Evolutionary conservation across 2,797 vertebrate species (phyloP).

Genomic region (Mormyrus proboscirostris): DNA sequence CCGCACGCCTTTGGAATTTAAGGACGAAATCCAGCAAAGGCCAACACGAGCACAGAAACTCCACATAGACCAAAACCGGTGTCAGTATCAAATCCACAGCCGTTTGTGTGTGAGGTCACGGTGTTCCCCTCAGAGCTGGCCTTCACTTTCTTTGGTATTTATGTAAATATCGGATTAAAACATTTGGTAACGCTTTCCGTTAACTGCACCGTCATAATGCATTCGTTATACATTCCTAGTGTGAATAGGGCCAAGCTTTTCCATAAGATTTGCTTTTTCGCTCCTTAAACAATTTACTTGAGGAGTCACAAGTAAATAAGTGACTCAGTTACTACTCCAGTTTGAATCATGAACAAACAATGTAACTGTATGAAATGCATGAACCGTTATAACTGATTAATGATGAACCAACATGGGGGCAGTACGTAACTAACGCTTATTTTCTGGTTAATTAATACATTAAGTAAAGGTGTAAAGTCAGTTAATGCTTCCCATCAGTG

Average conservation of each 20-base stretch:
- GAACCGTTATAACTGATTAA: background rate
- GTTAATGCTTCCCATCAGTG: background rate
- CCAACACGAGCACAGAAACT: background rate
- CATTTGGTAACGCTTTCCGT: background rate
- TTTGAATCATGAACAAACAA: background rate
- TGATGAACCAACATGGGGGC: background rate
- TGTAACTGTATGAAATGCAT: background rate
- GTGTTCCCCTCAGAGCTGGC: background rate
- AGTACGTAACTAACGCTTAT: background rate
- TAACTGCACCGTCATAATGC: background rate
- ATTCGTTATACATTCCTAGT: background rate
- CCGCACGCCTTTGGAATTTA: background rate
- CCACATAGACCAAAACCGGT: background rate
- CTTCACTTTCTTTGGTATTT: background rate
- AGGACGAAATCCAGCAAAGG: background rate
- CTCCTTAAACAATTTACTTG: background rate
- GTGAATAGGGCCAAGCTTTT: background rate
- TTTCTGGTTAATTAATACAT: background rate
- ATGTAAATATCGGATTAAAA: background rate
- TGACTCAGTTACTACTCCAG: background rate
- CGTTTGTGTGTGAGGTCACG: background rate
- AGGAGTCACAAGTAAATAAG: background rate
- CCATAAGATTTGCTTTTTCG: background rate
- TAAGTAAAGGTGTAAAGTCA: background rate
- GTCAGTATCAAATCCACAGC: background rate